Evolutionary conservation across 2,888 invertebrate species (phyloP).

Genomic region (Tetramorium bicarinatum): DNA sequence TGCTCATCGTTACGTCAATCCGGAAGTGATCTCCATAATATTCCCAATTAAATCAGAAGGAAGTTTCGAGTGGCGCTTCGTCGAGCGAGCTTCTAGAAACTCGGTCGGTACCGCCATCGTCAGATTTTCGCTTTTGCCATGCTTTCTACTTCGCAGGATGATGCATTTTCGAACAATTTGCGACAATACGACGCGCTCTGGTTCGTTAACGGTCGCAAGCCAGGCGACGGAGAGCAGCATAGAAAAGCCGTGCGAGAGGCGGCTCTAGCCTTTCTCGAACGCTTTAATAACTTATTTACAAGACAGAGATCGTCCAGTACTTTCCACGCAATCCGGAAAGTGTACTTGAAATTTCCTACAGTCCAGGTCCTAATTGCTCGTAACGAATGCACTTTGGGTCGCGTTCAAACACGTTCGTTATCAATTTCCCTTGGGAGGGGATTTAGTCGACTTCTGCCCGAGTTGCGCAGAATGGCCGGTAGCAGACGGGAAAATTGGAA

Average conservation of each 20-base stretch:
- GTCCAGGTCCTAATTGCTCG: slow-evolving; percentile 39
- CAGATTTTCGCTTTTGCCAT: slow-evolving; percentile 77
- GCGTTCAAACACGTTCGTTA: neutral
- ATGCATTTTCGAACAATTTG: slow-evolving; percentile 80
- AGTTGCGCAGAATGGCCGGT: neutral
- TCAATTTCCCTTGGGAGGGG: slow-evolving; percentile 6
- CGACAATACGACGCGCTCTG: slow-evolving; percentile 83
- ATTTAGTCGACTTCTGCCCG: neutral
- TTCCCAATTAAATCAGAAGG: neutral
- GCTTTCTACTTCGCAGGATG: slow-evolving; percentile 82
- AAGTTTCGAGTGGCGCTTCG: slow-evolving; percentile 21
- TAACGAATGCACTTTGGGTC: slow-evolving; percentile 47
- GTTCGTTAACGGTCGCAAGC: slow-evolving; percentile 76
- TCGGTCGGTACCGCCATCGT: slow-evolving; percentile 70
- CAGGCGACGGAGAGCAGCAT: slow-evolving; percentile 38
- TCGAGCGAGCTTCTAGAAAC: slow-evolving; percentile 38
- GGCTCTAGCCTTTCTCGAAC: slow-evolving; percentile 33
- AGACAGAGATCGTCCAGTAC: slow-evolving; percentile 32
- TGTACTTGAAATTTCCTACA: slow-evolving; percentile 28
- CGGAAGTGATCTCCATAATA: slow-evolving; percentile 39
- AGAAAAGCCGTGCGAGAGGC: slow-evolving; percentile 8
- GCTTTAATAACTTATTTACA: slow-evolving; percentile 53
- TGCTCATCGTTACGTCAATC: slow-evolving; percentile 32
- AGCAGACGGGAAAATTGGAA: neutral
- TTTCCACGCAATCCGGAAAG: slow-evolving; percentile 42